Percentiles rank a stretch among this genome's conserved stretches.
phyloP scores from a whole-genome alignment of 2,797 vertebrate species.

The Sarcoramphus papa region DNA sequence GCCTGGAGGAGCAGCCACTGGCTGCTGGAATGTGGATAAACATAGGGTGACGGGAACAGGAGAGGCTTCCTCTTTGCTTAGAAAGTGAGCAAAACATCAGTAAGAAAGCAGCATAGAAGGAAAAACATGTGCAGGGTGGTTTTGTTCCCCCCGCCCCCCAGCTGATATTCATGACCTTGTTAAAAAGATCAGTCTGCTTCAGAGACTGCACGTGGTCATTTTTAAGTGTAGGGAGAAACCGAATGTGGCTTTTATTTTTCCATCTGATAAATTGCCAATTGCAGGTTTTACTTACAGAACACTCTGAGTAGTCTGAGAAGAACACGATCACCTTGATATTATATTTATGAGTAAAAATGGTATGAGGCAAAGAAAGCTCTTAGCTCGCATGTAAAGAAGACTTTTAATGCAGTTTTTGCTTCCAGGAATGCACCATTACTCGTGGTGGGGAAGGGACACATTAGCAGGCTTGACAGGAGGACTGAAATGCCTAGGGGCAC shows the following conservation, averaged over 20 bases:
- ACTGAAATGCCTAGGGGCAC: neutral
- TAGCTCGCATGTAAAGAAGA: slow-evolving; percentile 20
- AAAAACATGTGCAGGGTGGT: slow-evolving; percentile 21
- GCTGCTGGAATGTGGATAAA: slow-evolving; percentile 66
- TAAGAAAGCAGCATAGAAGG: slow-evolving; percentile 39
- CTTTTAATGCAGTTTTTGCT: slow-evolving; percentile 34
- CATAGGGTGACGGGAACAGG: slow-evolving; percentile 66
- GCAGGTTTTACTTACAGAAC: slow-evolving; percentile 48
- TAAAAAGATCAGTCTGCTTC: slow-evolving; percentile 15
- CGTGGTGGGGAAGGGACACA: neutral
- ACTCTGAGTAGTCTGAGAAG: slow-evolving; percentile 43
- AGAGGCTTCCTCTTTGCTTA: slow-evolving; percentile 75
- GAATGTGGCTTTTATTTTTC: slow-evolving; percentile 51
- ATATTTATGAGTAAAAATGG: slow-evolving; percentile 62
- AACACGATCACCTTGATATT: slow-evolving; percentile 55
- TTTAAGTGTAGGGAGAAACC: slow-evolving; percentile 10
- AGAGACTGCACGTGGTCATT: slow-evolving; percentile 30
- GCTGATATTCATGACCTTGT: slow-evolving; percentile 43
- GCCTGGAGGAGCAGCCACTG: slow-evolving; percentile 20
- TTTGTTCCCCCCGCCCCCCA: neutral
- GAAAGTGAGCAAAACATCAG: slow-evolving; percentile 71
- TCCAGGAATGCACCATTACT: slow-evolving; percentile 29
- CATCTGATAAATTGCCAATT: slow-evolving; percentile 46
- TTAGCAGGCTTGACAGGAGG: slow-evolving; percentile 9
- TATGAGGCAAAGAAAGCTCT: slow-evolving; percentile 33